These are phyloP conservation scores for Pyrrhia umbra DNA, from an alignment of 2,888 invertebrate species.

Conservation along the genomic window DNA sequence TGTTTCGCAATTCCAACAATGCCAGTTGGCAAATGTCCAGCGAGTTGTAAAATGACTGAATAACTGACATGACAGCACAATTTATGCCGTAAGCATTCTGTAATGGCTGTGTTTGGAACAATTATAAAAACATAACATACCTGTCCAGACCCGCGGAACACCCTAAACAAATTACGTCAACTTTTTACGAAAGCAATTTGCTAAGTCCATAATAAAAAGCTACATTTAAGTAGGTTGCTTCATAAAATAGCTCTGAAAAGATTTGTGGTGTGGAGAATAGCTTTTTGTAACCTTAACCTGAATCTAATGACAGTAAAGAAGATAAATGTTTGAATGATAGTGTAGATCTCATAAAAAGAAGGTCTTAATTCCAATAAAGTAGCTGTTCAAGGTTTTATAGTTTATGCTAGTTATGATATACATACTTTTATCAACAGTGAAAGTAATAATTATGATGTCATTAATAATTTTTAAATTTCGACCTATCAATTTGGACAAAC, in stretches of 20 bases:
- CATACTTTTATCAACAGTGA: too few relatives aligned
- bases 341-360: slow-evolving; percentile 23
- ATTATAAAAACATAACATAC: slow-evolving; percentile 14
- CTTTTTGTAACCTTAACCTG: background rate
- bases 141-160: background rate
- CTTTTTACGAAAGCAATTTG: background rate
- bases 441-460: slow-evolving; percentile 6
- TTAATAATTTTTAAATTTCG: too few relatives aligned
- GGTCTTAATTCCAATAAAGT: background rate
- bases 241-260: background rate
- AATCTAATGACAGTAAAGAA: background rate
- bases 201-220: background rate
- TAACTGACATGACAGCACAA: slow-evolving; percentile 35
- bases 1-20: slow-evolving; percentile 36
- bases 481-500: too few relatives aligned
- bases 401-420: background rate
- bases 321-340: slow-evolving; percentile 1
- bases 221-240: background rate
- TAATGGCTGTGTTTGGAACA: slow-evolving; percentile 21
- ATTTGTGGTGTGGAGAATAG: background rate
- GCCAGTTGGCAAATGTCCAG: slow-evolving; percentile 53
- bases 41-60: slow-evolving; percentile 43
- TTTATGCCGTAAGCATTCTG: slow-evolving; percentile 19
- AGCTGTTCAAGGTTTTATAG: slow-evolving; percentile 2
- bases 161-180: background rate